phyloP scores from a whole-genome alignment of 2,113 vertebrate species.

The Oreochromis niloticus region DNA sequence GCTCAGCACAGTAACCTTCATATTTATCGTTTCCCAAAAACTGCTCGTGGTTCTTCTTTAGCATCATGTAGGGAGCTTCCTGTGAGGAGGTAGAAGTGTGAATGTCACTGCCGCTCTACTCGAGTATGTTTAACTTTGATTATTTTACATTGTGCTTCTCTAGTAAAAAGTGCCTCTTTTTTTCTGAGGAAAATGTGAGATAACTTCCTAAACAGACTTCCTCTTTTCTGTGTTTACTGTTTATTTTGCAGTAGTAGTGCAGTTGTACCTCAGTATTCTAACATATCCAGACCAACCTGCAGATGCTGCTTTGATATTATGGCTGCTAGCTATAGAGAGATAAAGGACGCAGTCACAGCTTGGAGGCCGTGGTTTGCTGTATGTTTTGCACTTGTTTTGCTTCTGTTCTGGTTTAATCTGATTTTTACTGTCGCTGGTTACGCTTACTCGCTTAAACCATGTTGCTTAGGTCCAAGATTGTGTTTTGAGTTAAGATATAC shows the following conservation, averaged over 20 bases:
- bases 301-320: not conserved
- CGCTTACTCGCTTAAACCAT: too few species aligned
- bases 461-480: too few species aligned
- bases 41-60: conserved; percentile 95
- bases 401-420: not conserved
- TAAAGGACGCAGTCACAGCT: not conserved
- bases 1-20: conserved; percentile 94
- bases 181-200: not conserved
- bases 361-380: not conserved
- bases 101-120: not conserved
- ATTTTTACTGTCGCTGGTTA: too few species aligned
- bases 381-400: not conserved
- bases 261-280: not conserved
- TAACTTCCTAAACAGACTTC: not conserved
- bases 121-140: not conserved
- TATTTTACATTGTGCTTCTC: not conserved
- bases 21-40: conserved; percentile 89
- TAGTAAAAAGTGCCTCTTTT: not conserved
- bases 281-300: not conserved
- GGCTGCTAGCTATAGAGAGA: not conserved
- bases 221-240: not conserved
- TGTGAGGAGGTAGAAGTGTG: conserved; percentile 33
- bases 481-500: not conserved
- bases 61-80: conserved; percentile 98
- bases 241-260: not conserved